Evolutionary conservation across 2,888 invertebrate genomes (phyloP), one percentile per base, ranked within the genome.

Genomic region (Empis livida): DNA sequence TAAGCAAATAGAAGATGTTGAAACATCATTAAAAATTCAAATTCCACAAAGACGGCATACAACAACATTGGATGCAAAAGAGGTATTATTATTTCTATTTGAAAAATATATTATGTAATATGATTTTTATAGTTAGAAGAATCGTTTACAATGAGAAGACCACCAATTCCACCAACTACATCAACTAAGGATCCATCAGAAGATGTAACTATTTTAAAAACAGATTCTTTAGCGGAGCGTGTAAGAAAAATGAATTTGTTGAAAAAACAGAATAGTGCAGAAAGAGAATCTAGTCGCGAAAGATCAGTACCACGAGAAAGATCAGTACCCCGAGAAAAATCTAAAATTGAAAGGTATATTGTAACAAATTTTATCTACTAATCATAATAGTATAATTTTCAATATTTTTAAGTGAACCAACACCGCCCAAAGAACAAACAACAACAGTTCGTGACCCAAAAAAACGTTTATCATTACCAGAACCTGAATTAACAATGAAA

Each of bases 141-240:
- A 48, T 56, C 64, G 40, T 70, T 75, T 53, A 73, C 73, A 51
- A 59, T 74, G 54, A 69, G 73, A 49, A 71, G 74, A 51, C 75
- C 74, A 53, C 71, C 74, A 48, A 71, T 73, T 53, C 61, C 63
- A 54, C 53, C 61, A 53, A 51, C 58, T 46, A 53, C 59, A 38
- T 50, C 59, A 50, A 54, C 57, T 14, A 57, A 59, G 53, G 64
- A 59, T 57, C 64, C 70, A 57, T 70, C 73, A 53, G 67, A 75
- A 55, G 73, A 72, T 54, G 63, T 77, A 56, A 72, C 76, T 60
- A 82, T 82, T 62, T 76, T 72, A 61, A 82, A 80, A 65, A 78
- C 75, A 57, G 82, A 82, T 68, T 80, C 78, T 57, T 71, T 82
- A 56, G 80, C 82, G 45, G 77, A 80, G 64, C 74, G 82, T 57